These are phyloP conservation scores for Botia almorhae DNA, from an alignment of 2,797 vertebrate genomes.

Conservation along the genomic window DNA sequence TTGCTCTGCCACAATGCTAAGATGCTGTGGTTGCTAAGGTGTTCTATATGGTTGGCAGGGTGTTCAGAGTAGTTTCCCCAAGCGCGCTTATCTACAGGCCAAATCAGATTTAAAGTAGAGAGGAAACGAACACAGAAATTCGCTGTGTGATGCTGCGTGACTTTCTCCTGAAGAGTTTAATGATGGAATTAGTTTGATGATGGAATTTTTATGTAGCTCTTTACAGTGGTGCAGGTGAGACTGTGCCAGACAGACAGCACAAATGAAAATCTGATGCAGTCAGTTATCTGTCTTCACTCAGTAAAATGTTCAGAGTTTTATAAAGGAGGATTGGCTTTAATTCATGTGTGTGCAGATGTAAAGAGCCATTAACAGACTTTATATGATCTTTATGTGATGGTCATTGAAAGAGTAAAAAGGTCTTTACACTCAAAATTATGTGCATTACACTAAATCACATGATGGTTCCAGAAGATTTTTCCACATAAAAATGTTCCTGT, in stretches of 20 bases:
- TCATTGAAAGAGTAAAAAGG: neutral
- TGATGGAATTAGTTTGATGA: neutral
- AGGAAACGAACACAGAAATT: no score
- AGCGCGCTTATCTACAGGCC: no score
- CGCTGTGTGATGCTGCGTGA: no score
- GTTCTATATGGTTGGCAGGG: no score
- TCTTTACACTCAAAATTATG: neutral
- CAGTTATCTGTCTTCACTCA: constrained; percentile 25
- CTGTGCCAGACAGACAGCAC: neutral
- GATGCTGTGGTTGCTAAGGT: no score
- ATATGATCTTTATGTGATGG: neutral
- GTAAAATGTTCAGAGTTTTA: constrained; percentile 4
- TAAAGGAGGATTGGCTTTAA: neutral
- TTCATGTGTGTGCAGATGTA: neutral
- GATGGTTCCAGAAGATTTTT: neutral
- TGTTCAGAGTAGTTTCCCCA: no score
- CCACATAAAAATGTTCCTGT: neutral
- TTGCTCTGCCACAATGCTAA: no score
- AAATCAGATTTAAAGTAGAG: no score
- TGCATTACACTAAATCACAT: neutral
- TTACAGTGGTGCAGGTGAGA: constrained; percentile 7
- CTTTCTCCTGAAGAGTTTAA: no score
- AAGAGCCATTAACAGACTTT: neutral
- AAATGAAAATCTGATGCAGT: constrained; percentile 17
- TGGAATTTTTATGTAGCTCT: constrained; percentile 22